Evolutionary conservation across 2,888 invertebrate genomes (phyloP).

Genomic region (Molanna angustata): DNA sequence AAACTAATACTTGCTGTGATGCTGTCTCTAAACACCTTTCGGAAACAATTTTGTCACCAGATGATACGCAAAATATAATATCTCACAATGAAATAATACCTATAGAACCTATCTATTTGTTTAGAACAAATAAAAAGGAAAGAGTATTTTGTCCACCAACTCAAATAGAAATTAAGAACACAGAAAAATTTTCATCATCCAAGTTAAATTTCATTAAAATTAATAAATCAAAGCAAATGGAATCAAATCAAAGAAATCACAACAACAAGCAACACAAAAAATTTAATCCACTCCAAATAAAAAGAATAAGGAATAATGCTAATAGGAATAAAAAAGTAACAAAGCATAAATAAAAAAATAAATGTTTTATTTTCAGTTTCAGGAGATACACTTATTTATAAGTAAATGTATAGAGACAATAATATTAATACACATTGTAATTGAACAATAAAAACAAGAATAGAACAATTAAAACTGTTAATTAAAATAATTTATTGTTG

Average conservation of each 20-base stretch:
- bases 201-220: no score
- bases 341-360: neutral
- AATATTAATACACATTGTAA: no score
- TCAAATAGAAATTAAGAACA: constrained; percentile 10
- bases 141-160: constrained; percentile 44
- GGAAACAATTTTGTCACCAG: no score
- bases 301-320: constrained; percentile 46
- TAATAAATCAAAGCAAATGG: no score
- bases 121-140: constrained; percentile 42
- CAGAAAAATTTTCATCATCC: no score
- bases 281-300: constrained; percentile 47
- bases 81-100: no score
- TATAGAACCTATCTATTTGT: constrained; percentile 39
- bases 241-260: neutral
- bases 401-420: no score
- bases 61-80: no score
- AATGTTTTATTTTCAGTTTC: constrained; percentile 3
- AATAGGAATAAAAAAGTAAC: constrained; percentile 39
- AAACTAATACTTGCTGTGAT: no score
- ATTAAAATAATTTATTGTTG: neutral
- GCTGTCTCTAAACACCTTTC: no score
- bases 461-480: neutral
- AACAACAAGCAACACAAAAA: neutral
- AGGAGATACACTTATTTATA: no score
- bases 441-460: no score